Percentiles rank a stretch among this genome's conserved stretches.
Evolutionary conservation across 2,888 invertebrate genomes (phyloP).

Genomic region (Gymnoscelis rufifasciata): DNA sequence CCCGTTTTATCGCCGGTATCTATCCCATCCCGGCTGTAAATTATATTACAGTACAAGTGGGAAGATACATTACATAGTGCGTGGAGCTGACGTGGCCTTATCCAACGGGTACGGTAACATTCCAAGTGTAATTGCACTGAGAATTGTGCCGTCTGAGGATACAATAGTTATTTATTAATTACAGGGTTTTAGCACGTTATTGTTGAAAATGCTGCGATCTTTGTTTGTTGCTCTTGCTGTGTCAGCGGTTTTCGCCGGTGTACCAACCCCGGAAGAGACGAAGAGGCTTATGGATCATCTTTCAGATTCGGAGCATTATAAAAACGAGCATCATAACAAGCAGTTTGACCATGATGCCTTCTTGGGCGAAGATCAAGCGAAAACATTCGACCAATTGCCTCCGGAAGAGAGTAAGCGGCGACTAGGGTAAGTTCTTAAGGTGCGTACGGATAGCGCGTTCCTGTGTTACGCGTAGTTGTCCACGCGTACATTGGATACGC

Average conservation of each 20-base stretch:
- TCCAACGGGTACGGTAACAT: slow-evolving; percentile 31
- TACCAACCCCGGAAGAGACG: slow-evolving; percentile 86
- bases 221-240: slow-evolving; percentile 58
- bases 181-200: background rate
- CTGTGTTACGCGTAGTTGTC: too few species aligned
- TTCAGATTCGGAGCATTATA: slow-evolving; percentile 88
- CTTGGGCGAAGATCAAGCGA: slow-evolving; percentile 94
- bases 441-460: too few species aligned
- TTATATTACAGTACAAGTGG: slow-evolving; percentile 46
- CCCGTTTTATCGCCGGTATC: background rate
- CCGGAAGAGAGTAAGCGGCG: slow-evolving; percentile 97
- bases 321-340: slow-evolving; percentile 88
- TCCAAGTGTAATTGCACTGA: too few species aligned
- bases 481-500: too few species aligned
- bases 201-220: slow-evolving; percentile 58
- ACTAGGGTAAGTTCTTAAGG: slow-evolving; percentile 84
- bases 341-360: slow-evolving; percentile 99
- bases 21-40: slow-evolving; percentile 33
- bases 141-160: too few species aligned
- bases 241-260: slow-evolving; percentile 68
- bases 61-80: slow-evolving; percentile 55
- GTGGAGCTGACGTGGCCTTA: slow-evolving; percentile 67
- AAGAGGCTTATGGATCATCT: slow-evolving; percentile 83
- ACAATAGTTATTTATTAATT: background rate
- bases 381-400: slow-evolving; percentile 94